Evolutionary conservation across 1,140 invertebrate species (phyloP), one percentile per base, ranked within the genome.

Genomic region (Tribolium castaneum): DNA sequence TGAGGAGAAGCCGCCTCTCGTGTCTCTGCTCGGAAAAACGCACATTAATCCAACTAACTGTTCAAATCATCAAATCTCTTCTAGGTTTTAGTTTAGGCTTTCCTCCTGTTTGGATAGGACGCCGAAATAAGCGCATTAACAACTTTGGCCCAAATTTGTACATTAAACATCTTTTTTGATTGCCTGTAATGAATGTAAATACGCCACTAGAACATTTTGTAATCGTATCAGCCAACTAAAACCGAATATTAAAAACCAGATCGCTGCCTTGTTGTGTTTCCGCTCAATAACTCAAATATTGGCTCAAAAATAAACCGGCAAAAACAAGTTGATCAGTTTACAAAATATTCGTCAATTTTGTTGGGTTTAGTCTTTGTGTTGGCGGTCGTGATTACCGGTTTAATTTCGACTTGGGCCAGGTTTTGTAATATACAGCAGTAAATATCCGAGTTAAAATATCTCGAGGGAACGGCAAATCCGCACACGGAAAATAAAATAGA

Each of bases 401-500:
- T 72, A 72, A 72, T 72, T 72, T 72, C 45, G 25, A 30, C 25
- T 49, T 22, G 70, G 34, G 16, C 50, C 71, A 73, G 49, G 71
- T 54, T 73, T 56, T 73, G 50, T 73, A 56, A 54, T 54, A 62
- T 76, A 76, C 39, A 75, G 73, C 34, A 51, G 54, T 62, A 49
- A 59, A 76, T 62, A 76, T 76, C 49, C 74, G 56, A 49, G 59
- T 56, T 59, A 62, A 76, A 76, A 76, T 62, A 62, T 62, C 59
- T 62, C 54, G n/a, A 45, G 59, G 74, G 74, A 66, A 76, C 54
- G 16, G 54, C 54, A 45, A 76, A 76, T 76, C 59, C 74, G 54
- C 74, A 76, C 74, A 76, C 54, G 74, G 52, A 76, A 76, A 76
- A 76, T 76, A 76, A 76, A 76, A 76, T 76, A 76, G 74, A 62